Conservation (phyloP, 1,140 invertebrate genomes). For the Mycetomoellerius zeteki region DNA sequence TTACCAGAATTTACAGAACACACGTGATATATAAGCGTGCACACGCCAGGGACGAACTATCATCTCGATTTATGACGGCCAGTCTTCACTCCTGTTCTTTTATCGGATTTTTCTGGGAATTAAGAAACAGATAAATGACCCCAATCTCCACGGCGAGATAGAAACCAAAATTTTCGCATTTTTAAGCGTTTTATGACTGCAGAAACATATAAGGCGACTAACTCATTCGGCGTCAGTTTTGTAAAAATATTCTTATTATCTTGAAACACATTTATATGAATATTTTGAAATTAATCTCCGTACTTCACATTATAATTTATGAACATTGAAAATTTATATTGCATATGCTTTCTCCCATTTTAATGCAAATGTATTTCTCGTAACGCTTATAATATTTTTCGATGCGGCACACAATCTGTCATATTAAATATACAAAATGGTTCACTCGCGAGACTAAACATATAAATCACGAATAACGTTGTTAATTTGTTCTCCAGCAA, state of each 20-base stretch:
- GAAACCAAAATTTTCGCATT: not conserved
- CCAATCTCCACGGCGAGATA: not conserved
- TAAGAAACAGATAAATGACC: slow-evolving; percentile 15
- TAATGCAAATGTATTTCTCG: slow-evolving; percentile 8
- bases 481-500: not conserved
- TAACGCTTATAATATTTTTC: slow-evolving; percentile 24
- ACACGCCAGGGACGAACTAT: slow-evolving; percentile 2
- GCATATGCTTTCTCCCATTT: not conserved
- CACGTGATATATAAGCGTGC: slow-evolving; percentile 43
- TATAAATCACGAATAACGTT: slow-evolving; percentile 4
- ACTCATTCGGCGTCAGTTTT: not conserved
- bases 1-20: slow-evolving; percentile 59
- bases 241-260: slow-evolving; percentile 1
- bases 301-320: slow-evolving; percentile 9
- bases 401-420: not conserved
- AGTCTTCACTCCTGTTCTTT: slow-evolving; percentile 4
- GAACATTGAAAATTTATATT: slow-evolving; percentile 28
- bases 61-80: slow-evolving; percentile 35
- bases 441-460: not conserved
- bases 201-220: not conserved
- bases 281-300: slow-evolving; percentile 16
- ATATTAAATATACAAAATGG: slow-evolving; percentile 6
- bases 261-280: not conserved
- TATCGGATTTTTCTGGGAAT: slow-evolving; percentile 27
- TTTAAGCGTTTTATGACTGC: not conserved